A percentile compares a stretch with the other conserved stretches of the same genome.
Evolutionary conservation across 2,113 vertebrate species (phyloP).

Genomic region (Crotalus helleri): DNA sequence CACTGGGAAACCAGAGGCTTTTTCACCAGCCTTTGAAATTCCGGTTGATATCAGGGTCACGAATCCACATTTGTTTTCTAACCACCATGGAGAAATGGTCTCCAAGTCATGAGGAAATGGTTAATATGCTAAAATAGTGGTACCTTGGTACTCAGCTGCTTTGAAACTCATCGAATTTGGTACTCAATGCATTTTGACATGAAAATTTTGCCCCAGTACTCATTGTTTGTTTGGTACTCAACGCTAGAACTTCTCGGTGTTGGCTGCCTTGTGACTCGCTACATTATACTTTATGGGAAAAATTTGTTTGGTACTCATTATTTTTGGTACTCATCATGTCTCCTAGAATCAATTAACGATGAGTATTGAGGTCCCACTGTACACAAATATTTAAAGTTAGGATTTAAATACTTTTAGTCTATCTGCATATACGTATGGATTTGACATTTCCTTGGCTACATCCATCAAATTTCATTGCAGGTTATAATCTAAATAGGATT

Average conservation of each 20-base stretch:
- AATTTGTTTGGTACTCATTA: not conserved
- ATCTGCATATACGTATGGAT: not conserved
- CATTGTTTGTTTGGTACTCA: not conserved
- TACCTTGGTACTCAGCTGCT: not conserved
- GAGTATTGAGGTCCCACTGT: not conserved
- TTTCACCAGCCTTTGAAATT: slow-evolving; percentile 7
- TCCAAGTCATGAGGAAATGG: no score
- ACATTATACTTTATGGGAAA: not conserved
- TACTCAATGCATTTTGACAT: not conserved
- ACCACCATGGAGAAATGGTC: not conserved
- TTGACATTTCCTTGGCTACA: not conserved
- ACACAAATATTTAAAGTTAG: not conserved
- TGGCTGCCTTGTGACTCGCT: not conserved
- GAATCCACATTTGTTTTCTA: not conserved
- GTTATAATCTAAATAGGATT: not conserved
- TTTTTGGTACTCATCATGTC: not conserved
- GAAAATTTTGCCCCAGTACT: not conserved
- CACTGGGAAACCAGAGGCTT: not conserved
- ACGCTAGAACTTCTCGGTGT: not conserved
- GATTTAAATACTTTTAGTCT: not conserved
- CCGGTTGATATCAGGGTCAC: slow-evolving; percentile 10
- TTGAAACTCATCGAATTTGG: not conserved
- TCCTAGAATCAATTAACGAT: not conserved
- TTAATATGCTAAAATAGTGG: not conserved
- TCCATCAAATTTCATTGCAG: not conserved